Percentiles rank a stretch among this genome's conserved stretches.
Conservation (phyloP, 2,113 vertebrate genomes). For the Octodon degus region DNA sequence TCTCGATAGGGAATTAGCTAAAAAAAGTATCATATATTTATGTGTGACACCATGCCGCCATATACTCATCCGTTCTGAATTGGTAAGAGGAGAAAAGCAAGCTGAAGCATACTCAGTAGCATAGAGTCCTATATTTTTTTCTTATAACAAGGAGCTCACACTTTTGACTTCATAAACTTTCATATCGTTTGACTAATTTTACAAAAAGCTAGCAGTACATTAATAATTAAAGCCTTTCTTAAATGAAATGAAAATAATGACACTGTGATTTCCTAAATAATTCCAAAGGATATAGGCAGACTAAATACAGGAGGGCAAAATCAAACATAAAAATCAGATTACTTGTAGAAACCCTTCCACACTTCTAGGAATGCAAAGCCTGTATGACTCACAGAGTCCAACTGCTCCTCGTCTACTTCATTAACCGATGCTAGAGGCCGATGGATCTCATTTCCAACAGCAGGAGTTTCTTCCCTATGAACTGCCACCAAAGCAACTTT, state of each 20-base stretch:
- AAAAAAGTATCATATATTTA: not conserved
- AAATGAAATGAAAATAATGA: not conserved
- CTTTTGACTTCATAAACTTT: not conserved
- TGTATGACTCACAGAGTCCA: not conserved
- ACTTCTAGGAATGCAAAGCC: not conserved
- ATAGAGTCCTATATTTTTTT: not conserved
- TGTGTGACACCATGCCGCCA: fast-evolving
- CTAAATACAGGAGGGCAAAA: not conserved
- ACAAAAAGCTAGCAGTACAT: slow-evolving; percentile 23
- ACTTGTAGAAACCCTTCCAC: not conserved
- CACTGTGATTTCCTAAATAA: not conserved
- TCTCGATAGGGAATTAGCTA: not conserved
- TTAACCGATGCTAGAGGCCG: not conserved
- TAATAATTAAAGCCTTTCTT: slow-evolving; percentile 27
- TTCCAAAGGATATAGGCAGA: not conserved
- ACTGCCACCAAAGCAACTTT: not conserved
- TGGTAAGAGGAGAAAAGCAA: not conserved
- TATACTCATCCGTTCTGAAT: not conserved
- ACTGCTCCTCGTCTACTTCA: not conserved
- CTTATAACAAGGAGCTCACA: not conserved
- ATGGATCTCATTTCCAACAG: slow-evolving; percentile 16
- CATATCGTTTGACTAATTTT: not conserved
- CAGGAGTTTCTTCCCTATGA: not conserved
- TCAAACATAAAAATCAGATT: not conserved
- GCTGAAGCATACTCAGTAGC: not conserved